Evolutionary conservation across 2,888 invertebrate species (phyloP).

Genomic region (Drosophila differens): DNA sequence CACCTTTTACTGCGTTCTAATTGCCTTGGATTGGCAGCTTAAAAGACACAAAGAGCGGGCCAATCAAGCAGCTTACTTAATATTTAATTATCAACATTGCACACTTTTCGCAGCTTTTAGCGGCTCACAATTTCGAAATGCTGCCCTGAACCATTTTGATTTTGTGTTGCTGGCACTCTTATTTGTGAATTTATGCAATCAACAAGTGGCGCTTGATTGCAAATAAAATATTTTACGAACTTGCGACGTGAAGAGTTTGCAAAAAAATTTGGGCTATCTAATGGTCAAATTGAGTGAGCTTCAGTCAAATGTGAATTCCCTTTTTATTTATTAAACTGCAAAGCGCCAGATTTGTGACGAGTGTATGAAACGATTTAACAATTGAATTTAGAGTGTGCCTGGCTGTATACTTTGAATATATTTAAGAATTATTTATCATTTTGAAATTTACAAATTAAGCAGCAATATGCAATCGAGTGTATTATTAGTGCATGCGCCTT

Average conservation of each 20-base stretch:
- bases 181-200: conserved; percentile 1
- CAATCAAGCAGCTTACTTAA: conserved; percentile 24
- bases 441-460: background rate
- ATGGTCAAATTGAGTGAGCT: background rate
- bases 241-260: background rate
- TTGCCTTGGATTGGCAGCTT: conserved; percentile 56
- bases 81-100: conserved; percentile 42
- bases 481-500: background rate
- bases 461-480: background rate
- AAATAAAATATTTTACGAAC: conserved; percentile 10
- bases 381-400: background rate
- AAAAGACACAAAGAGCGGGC: conserved; percentile 5
- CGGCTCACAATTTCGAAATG: conserved; percentile 32
- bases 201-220: conserved; percentile 7
- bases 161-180: conserved; percentile 10
- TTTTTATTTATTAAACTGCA: background rate
- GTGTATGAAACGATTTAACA: background rate
- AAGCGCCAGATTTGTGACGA: background rate
- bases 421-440: background rate
- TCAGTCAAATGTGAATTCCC: background rate
- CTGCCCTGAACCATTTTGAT: conserved; percentile 62
- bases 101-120: conserved; percentile 28
- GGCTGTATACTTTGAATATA: background rate
- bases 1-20: conserved; percentile 65
- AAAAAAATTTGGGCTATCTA: background rate